A percentile compares a stretch with the other conserved stretches of the same genome.
These are phyloP conservation scores for Cydia amplana DNA, from an alignment of 1,140 invertebrate species.

Conservation along the genomic window DNA sequence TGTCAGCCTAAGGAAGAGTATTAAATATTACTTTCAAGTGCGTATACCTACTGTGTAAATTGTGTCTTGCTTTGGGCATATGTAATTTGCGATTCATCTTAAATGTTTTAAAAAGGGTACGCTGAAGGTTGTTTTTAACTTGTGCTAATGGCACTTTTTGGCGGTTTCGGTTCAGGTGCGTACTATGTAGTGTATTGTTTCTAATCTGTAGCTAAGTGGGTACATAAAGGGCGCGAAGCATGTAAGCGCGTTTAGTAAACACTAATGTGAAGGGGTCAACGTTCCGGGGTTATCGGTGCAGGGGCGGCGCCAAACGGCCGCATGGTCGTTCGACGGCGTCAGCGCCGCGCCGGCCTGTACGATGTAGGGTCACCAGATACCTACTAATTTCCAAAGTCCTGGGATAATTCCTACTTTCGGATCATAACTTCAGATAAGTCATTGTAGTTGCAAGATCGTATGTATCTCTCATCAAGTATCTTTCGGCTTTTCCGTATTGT, in stretches of 20 bases:
- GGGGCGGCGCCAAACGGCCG: slow-evolving; percentile 71
- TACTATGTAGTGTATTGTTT: neutral
- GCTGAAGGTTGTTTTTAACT: no score
- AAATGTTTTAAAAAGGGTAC: no score
- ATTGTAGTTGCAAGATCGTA: neutral
- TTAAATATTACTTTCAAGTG: no score
- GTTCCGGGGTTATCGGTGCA: slow-evolving; percentile 68
- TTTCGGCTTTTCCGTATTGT: neutral
- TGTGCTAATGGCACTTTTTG: no score
- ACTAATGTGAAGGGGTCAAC: slow-evolving; percentile 70
- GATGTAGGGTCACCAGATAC: neutral
- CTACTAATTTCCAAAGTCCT: neutral
- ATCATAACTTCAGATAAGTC: neutral
- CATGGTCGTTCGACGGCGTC: slow-evolving; percentile 42
- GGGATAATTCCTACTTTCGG: neutral
- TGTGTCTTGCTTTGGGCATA: no score
- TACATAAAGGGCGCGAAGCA: slow-evolving; percentile 41
- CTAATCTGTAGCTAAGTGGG: slow-evolving; percentile 8
- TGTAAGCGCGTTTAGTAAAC: slow-evolving; percentile 65
- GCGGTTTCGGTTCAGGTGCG: no score
- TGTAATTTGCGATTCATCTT: no score
- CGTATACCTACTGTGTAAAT: no score
- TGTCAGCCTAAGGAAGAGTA: no score
- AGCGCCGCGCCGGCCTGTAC: slow-evolving; percentile 11
- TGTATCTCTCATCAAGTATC: neutral